Evolutionary conservation across 1,140 invertebrate genomes (phyloP).

Genomic region (Heterodera schachtii): DNA sequence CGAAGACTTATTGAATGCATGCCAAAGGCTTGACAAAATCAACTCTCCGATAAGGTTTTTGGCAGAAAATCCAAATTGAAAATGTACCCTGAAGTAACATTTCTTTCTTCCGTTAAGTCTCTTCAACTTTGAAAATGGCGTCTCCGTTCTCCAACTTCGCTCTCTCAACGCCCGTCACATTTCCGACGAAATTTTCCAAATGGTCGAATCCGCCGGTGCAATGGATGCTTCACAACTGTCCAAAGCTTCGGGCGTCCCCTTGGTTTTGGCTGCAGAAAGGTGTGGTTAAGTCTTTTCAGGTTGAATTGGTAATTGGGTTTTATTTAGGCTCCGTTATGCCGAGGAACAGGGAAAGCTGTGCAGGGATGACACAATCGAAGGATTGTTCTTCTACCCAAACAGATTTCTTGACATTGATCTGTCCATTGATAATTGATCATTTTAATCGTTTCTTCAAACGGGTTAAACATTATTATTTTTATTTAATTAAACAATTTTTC

Average conservation of each 20-base stretch:
- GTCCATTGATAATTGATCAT: neutral
- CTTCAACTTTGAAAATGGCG: slow-evolving; percentile 48
- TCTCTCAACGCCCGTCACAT: slow-evolving; percentile 16
- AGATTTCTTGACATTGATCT: slow-evolving; percentile 34
- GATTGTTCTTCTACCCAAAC: slow-evolving; percentile 51
- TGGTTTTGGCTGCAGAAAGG: slow-evolving; percentile 50
- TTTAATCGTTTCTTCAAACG: neutral
- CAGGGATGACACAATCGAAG: slow-evolving; percentile 54
- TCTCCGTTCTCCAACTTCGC: slow-evolving; percentile 46
- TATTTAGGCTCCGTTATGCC: slow-evolving; percentile 46
- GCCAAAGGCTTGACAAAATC: slow-evolving; percentile 66
- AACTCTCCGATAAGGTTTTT: slow-evolving; percentile 46
- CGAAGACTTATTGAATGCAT: slow-evolving; percentile 69
- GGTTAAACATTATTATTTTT: neutral
- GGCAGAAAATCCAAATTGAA: neutral
- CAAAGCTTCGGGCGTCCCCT: slow-evolving; percentile 38
- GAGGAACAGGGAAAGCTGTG: slow-evolving; percentile 48
- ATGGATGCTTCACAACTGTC: slow-evolving; percentile 46
- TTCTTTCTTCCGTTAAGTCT: slow-evolving; percentile 30
- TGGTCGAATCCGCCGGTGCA: slow-evolving; percentile 33
- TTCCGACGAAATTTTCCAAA: slow-evolving; percentile 42
- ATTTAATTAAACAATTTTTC: no score
- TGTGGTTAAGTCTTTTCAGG: slow-evolving; percentile 1
- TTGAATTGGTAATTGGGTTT: neutral
- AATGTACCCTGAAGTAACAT: neutral